Conservation (phyloP, 1,140 invertebrate genomes). For the Drosophila pachea region DNA sequence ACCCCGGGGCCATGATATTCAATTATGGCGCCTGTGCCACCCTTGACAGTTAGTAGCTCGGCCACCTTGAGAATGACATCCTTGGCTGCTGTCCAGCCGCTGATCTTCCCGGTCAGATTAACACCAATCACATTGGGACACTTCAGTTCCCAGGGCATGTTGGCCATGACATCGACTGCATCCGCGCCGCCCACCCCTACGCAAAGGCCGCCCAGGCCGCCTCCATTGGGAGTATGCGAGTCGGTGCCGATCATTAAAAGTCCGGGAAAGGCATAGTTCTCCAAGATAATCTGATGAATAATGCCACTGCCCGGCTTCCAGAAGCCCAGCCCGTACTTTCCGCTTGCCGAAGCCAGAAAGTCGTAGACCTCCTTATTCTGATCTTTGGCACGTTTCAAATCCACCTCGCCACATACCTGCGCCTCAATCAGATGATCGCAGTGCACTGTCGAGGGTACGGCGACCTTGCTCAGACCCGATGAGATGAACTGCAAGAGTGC, state of each 20-base stretch:
- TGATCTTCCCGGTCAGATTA: constrained; percentile 96
- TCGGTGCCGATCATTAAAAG: constrained; percentile 98
- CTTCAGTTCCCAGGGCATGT: constrained; percentile 99
- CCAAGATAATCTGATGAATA: constrained; percentile 99
- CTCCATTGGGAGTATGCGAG: constrained; percentile 99
- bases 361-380: constrained; percentile 98
- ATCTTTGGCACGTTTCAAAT: constrained; percentile 94
- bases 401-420: constrained; percentile 91
- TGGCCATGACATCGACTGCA: constrained; percentile 99
- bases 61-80: constrained; percentile 98
- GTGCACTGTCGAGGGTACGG: constrained; percentile 99
- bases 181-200: constrained; percentile 99
- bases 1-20: constrained; percentile 99
- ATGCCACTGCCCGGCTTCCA: constrained; percentile 99
- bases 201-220: constrained; percentile 97
- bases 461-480: constrained; percentile 93
- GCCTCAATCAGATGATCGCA: constrained; percentile 99
- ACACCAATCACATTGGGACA: constrained; percentile 99
- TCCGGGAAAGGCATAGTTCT: constrained; percentile 99
- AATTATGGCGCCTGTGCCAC: constrained; percentile 99
- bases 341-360: constrained; percentile 94
- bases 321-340: constrained; percentile 99
- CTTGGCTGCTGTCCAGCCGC: constrained; percentile 98
- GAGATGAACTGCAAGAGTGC: constrained; percentile 99
- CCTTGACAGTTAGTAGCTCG: constrained; percentile 92